Evolutionary conservation across 23 tunicate genomes (phyloP), one percentile per base, ranked within the genome.

Genomic region (Corella eumyota): DNA sequence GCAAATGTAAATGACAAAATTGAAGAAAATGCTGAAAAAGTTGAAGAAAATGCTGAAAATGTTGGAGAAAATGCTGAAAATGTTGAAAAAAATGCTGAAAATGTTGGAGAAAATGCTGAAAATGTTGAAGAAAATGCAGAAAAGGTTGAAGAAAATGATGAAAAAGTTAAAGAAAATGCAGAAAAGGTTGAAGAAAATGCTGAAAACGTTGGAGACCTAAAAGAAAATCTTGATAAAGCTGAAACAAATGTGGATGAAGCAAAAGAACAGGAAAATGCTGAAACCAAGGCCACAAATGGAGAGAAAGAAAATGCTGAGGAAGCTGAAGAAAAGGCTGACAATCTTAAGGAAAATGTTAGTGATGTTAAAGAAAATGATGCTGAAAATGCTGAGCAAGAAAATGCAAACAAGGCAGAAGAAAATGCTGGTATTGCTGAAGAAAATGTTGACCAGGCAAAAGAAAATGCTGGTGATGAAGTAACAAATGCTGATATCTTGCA

Each of bases 261-360:
- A 25, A 24, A 34, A 19, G 51, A 69, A 55, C 50, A 69, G 17
- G 69, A 22, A 7, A 22, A 30, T 56, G 36, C n/a, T 15, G 40
- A 20, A 9, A 0, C 62, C 11, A 45, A 0, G 0, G n/a, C 40
- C n/a, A 0, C 65, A 28, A 19, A 38, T 25, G 58, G n/a, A 37
- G 69, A 22, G 0, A 40, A 67, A n/a, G 67, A 55, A 67, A 31
- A 67, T 20, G 66, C 21, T 30, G 45, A 6, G 67, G 13, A 55
- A 56, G 45, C 0, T 46, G 68, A 47, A 23, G 83, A 58, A 13
- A 46, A 4, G 21, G 49, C 30, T 24, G 30, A 28, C 17, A 38
- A 19, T 11, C 37, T 21, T 0, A 55, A 67, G 26, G 76, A 36
- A 6, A 25, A 44, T 6, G 45, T 9, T 40, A 6, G 60, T 44